Conservation (phyloP, 1,140 invertebrate genomes). For the Oreohelix idahoensis region DNA sequence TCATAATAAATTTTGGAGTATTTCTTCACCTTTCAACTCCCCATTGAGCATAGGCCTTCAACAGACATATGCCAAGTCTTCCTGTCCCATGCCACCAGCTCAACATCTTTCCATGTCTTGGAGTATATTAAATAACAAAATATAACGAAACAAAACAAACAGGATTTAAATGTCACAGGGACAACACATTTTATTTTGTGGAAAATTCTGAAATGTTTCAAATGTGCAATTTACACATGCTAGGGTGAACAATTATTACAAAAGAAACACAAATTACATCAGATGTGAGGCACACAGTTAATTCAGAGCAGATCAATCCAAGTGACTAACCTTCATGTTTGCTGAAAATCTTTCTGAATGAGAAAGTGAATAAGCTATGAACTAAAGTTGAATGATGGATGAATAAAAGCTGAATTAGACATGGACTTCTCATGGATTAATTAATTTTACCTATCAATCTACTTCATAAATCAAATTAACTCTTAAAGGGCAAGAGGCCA, state of each 20-base stretch:
- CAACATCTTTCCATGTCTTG: no score
- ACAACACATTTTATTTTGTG: background rate
- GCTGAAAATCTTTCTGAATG: background rate
- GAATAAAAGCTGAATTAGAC: background rate
- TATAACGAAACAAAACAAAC: background rate
- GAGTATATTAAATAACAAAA: no score
- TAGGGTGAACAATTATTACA: background rate
- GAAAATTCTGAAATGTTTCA: background rate
- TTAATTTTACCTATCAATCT: background rate
- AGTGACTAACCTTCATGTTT: background rate
- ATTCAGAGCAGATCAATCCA: background rate
- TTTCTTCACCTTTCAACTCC: no score
- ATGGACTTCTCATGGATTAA: background rate
- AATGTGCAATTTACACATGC: background rate
- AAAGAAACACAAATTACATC: background rate
- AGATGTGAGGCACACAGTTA: background rate
- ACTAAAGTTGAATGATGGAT: background rate
- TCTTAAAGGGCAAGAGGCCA: no score
- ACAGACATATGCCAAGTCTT: no score
- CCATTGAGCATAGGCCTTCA: no score
- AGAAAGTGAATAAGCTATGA: background rate
- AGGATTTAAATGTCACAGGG: background rate
- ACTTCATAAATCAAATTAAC: no score
- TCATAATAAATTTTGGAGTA: no score
- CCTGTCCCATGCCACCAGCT: no score